Evolutionary conservation across 2,888 invertebrate genomes (phyloP), one percentile per base, ranked within the genome.

Genomic region (Ichneumoninae sp.): DNA sequence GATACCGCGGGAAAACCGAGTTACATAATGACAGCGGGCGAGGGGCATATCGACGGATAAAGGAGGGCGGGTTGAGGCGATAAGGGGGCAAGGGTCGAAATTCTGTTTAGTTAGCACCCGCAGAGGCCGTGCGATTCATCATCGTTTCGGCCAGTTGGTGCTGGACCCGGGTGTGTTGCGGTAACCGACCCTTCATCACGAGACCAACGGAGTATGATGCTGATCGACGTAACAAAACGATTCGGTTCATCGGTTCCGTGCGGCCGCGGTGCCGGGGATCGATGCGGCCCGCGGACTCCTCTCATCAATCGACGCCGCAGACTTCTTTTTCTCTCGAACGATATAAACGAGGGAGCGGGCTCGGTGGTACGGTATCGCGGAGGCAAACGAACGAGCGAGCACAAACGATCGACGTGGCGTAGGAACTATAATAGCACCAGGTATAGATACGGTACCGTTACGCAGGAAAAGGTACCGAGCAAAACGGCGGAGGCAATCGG

Each of bases 141-240:
- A 80, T 84, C 72, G 62, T 74, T 77, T 76, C 30, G 54, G 62
- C 62, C 62, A 65, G 68, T 84, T 57, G 72, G 60, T 69, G 52
- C 50, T 52, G 71, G 62, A 47, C 44, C 44, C 57, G 22, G 69
- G 57, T 78, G 57, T 50, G 70, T 65, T 78, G 62, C 50, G 65
- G 78, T 75, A 60, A 65, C 57, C 70, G 74, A 84, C 78, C 81
- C 84, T 84, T 81, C 81, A 81, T 81, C 81, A 81, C 70, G 68
- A 22, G 57, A 66, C 70, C 81, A 84, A 84, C 78, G 26, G 78
- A 75, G 84, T 84, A 79, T 84, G 81, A 84, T 81, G 81, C 78
- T 84, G 84, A 84, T 84, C 81, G 84, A 84, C 77, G 74, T 60
- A 66, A 80, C 81, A 75, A 70, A 84, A 78, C 81, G 81, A 81